These are phyloP conservation scores for Sarcophaga bullata DNA, from an alignment of 1,140 invertebrate genomes.

Conservation along the genomic window DNA sequence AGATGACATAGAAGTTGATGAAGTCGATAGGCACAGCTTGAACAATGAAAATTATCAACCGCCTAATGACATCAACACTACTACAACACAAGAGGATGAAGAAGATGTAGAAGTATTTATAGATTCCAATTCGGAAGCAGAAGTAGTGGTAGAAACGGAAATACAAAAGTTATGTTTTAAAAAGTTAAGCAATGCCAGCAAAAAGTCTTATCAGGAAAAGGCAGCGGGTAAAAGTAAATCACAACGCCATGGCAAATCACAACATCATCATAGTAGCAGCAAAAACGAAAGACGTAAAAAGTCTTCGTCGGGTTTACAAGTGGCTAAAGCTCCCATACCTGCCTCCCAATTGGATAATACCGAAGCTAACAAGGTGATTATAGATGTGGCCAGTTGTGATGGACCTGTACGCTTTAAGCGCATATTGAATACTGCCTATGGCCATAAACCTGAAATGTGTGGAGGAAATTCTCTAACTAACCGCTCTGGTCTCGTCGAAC, in stretches of 20 bases:
- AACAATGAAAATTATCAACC: slow-evolving; percentile 18
- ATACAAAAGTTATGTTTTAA: slow-evolving; percentile 20
- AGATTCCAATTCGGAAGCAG: slow-evolving; percentile 63
- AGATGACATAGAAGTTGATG: slow-evolving; percentile 31
- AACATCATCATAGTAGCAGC: neutral
- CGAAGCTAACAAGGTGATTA: slow-evolving; percentile 68
- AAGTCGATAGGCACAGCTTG: slow-evolving; percentile 1
- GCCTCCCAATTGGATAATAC: slow-evolving; percentile 51
- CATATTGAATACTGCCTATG: slow-evolving; percentile 80
- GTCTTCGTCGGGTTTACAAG: slow-evolving; percentile 47
- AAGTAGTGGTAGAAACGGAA: slow-evolving; percentile 57
- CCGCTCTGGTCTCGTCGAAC: slow-evolving; percentile 40
- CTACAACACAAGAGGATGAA: slow-evolving; percentile 49
- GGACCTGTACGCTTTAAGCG: slow-evolving; percentile 85
- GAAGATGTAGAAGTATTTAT: slow-evolving; percentile 61
- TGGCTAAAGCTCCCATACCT: slow-evolving; percentile 53
- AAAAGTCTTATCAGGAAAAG: neutral
- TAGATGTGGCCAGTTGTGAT: slow-evolving; percentile 88
- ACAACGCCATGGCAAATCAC: neutral
- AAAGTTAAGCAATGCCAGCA: neutral
- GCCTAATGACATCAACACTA: neutral
- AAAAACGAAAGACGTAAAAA: slow-evolving; percentile 35
- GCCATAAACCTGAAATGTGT: slow-evolving; percentile 61
- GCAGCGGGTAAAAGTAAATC: neutral
- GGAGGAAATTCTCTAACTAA: slow-evolving; percentile 46